Percentiles rank a stretch among this genome's conserved stretches.
phyloP scores from a whole-genome alignment of 2,888 invertebrate genomes.

The Calliopum simillimum region DNA sequence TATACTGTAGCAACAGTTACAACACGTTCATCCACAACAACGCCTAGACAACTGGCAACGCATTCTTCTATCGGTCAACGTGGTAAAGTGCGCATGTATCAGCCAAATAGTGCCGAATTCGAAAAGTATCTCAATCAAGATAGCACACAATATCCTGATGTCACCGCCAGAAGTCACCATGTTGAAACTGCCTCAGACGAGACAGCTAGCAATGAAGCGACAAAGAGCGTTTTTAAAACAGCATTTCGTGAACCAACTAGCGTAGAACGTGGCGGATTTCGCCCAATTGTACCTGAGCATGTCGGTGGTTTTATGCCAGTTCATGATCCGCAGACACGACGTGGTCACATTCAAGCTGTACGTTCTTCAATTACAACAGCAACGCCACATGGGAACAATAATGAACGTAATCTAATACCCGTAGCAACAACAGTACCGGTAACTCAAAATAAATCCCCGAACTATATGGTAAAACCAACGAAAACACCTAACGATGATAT shows the following conservation, averaged over 20 bases:
- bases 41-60: conserved; percentile 23
- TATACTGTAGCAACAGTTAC: neutral
- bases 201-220: conserved; percentile 55
- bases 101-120: conserved; percentile 64
- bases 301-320: conserved; percentile 81
- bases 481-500: conserved; percentile 44
- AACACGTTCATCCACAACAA: conserved; percentile 1
- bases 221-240: conserved; percentile 59
- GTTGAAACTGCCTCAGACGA: conserved; percentile 57
- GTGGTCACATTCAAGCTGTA: conserved; percentile 55
- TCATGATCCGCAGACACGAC: conserved; percentile 60
- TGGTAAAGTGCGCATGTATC: conserved; percentile 65
- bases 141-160: conserved; percentile 50
- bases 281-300: conserved; percentile 78
- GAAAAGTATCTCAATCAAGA: conserved; percentile 62
- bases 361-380: conserved; percentile 56
- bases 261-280: conserved; percentile 81
- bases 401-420: conserved; percentile 51
- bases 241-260: conserved; percentile 65
- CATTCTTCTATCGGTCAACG: conserved; percentile 48
- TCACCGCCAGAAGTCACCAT: conserved; percentile 52
- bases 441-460: conserved; percentile 30
- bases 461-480: neutral
- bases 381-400: neutral
- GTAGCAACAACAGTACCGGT: conserved; percentile 43